Conservation (phyloP, 1,140 invertebrate species). For the Caenorhabditis elegans region DNA sequence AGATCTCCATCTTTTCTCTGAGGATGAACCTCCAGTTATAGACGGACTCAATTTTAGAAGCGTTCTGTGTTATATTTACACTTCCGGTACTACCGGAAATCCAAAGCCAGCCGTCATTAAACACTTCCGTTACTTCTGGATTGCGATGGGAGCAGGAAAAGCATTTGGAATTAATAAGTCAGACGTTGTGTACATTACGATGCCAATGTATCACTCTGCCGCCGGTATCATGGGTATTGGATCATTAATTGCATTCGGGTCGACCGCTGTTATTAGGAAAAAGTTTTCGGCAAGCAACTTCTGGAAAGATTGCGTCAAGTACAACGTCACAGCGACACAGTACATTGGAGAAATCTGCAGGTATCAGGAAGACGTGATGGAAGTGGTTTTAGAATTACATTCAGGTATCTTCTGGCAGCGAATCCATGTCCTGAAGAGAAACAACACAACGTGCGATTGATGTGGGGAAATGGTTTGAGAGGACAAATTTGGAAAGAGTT, state of each 20-base stretch:
- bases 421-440: slow-evolving; percentile 77
- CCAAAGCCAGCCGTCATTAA: slow-evolving; percentile 66
- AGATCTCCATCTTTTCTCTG: background rate
- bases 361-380: background rate
- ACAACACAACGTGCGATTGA: slow-evolving; percentile 78
- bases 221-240: slow-evolving; percentile 77
- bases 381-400: background rate
- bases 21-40: background rate
- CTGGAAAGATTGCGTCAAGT: slow-evolving; percentile 87
- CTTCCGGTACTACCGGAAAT: slow-evolving; percentile 66
- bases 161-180: slow-evolving; percentile 47
- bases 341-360: slow-evolving; percentile 97
- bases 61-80: slow-evolving; percentile 67
- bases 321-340: slow-evolving; percentile 91
- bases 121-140: slow-evolving; percentile 51
- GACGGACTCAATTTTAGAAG: slow-evolving; percentile 48
- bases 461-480: slow-evolving; percentile 92
- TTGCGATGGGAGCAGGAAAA: slow-evolving; percentile 50
- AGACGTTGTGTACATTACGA: slow-evolving; percentile 81
- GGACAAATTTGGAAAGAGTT: slow-evolving; percentile 94
- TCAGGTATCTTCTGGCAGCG: slow-evolving; percentile 86
- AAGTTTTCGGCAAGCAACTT: slow-evolving; percentile 95
- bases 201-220: slow-evolving; percentile 91
- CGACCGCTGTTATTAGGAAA: slow-evolving; percentile 80
- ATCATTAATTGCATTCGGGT: slow-evolving; percentile 80